phyloP scores from a whole-genome alignment of 2,888 invertebrate genomes.

The Nephrotoma flavescens region DNA sequence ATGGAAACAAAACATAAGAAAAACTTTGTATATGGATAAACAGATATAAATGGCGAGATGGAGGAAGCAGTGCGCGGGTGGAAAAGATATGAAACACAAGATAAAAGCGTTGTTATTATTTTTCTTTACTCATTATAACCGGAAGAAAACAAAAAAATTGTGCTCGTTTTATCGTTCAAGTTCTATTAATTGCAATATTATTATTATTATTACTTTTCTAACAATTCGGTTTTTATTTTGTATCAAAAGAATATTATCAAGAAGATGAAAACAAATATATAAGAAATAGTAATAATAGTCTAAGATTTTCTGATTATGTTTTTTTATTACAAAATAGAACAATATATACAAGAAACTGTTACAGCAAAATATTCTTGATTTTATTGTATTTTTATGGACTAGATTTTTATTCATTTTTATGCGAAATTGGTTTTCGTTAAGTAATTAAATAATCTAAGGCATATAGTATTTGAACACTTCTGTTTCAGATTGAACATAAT shows the following conservation, averaged over 20 bases:
- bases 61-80: background rate
- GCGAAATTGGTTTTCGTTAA: background rate
- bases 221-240: background rate
- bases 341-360: background rate
- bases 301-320: background rate
- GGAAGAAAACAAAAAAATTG: background rate
- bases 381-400: background rate
- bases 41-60: background rate
- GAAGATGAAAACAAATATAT: background rate
- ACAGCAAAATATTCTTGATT: background rate
- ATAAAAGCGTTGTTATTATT: background rate
- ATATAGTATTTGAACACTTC: background rate
- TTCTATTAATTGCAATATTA: background rate
- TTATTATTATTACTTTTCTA: background rate
- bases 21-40: background rate
- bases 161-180: background rate
- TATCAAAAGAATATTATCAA: background rate
- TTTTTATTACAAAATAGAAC: background rate
- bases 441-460: background rate
- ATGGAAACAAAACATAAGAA: background rate
- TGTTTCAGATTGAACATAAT: background rate
- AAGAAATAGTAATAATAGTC: background rate
- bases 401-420: background rate
- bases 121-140: background rate
- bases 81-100: background rate